Evolutionary conservation across 2,888 invertebrate genomes (phyloP), one percentile per base, ranked within the genome.

Genomic region (Polymixis flavicincta): DNA sequence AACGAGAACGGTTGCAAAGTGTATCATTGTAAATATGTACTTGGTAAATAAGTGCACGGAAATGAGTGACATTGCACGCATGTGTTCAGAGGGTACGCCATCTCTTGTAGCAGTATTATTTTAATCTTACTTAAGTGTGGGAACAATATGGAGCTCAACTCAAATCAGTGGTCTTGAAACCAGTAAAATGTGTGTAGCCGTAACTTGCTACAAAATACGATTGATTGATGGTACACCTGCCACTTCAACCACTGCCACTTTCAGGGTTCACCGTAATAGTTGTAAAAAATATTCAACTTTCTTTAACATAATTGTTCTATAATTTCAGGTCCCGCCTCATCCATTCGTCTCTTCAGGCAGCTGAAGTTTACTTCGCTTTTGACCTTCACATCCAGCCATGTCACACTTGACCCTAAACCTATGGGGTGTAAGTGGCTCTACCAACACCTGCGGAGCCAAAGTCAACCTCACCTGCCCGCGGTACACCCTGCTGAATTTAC

Each of bases 381-480:
- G 37, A 37, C 37, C 5, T 37, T 37, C 37, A 37, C 37, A 37
- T 37, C 37, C 37, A 37, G 37, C 37, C 37, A 37, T 37, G 5
- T 37, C 5, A 37, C 37, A 25, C 8, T 0, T n/a, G 37, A 17
- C 2, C 5, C n/a, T 5, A 61, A 4, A 3, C 25, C 19, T 19
- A 45, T 63, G 64, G 48, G 48, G 48, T 64, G 48, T 14, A 65
- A 28, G 64, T 65, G 70, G 45, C 70, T n/a, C 32, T 13, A 70
- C 19, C 48, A 70, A 48, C 48, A 32, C 17, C 68, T 17, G 19
- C 13, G 17, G 54, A 55, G 74, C 37, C 32, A 57, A 70, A 70
- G 70, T n/a, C 69, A 70, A 3, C 37, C 48, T 70, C 69, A 70
- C 69, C 45, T 42, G 42, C 70, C 71, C 19, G 48, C n/a, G 69